Evolutionary conservation across 1,140 invertebrate genomes (phyloP), one percentile per base, ranked within the genome.

Genomic region (Calephelis nemesis): DNA sequence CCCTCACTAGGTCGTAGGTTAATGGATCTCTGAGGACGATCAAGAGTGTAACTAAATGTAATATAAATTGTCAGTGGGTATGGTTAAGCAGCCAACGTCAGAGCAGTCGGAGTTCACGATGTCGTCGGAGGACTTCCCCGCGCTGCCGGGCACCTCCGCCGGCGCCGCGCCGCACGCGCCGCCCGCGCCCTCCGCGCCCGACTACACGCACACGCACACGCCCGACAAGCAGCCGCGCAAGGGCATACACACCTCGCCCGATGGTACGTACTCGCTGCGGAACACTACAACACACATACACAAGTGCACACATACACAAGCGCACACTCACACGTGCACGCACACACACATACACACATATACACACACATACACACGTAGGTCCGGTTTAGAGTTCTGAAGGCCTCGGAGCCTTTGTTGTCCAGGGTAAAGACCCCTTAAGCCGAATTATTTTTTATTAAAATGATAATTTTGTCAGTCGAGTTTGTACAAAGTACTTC

Each of bases 81-180:
- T 98, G 97, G 98, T 99, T 73, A 98, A 98, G 92, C 97, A 98
- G 88, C 97, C 97, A 70, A 96, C 96, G 80, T 95, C 96, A 45
- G 97, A 98, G 91, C 94, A 97, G 76, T 97, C 95, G 79, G 98
- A 99, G 92, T 99, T 99, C 92, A 97, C 97, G 74, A 99, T 99
- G 95, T 98, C 98, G 77, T 97, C 96, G 75, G 98, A 99, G 93
- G 99, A 99, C 92, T 99, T 99, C 93, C 98, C 98, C 74, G 98
- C 99, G 83, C 93, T 99, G 90, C 99, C 95, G 70, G 95, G 95
- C 87, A 96, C 93, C 77, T 93, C 93, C 49, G 76, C 75, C 73
- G 83, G 83, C 30, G 54, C 54, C 19, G 19, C 5, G 30, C 19
- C 62, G 63, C 73, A 68, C 66, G 67, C 70, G 49, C 64, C 68